A percentile compares a stretch with the other conserved stretches of the same genome.
phyloP scores from a whole-genome alignment of 2,797 vertebrate species.

The Labroides dimidiatus region DNA sequence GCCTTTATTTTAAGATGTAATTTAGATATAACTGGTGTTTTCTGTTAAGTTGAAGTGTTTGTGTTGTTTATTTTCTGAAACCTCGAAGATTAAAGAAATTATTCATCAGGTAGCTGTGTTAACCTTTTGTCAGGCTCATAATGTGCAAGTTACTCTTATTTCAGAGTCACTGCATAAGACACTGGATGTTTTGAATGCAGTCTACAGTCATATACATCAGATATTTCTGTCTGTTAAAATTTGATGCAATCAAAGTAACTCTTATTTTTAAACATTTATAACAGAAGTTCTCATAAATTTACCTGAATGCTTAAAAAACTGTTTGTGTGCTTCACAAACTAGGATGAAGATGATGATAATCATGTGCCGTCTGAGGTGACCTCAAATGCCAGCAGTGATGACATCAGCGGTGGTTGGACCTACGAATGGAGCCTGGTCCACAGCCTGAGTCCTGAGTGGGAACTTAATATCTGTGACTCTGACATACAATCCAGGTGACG shows the following conservation, averaged over 20 bases:
- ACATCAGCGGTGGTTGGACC: constrained; percentile 61
- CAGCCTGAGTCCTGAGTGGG: constrained; percentile 82
- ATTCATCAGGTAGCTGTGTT: constrained; percentile 3
- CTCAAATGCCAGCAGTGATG: constrained; percentile 67
- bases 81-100: background rate
- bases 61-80: constrained; percentile 5
- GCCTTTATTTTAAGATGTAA: background rate
- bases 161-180: background rate
- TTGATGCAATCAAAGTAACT: background rate
- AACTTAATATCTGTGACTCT: constrained; percentile 80
- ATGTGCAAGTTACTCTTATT: background rate
- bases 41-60: background rate
- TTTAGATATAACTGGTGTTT: background rate
- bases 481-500: constrained; percentile 82
- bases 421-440: constrained; percentile 73
- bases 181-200: background rate
- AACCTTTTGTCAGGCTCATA: constrained; percentile 1
- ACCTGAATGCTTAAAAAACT: constrained; percentile 16
- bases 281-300: constrained; percentile 11
- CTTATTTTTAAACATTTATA: background rate
- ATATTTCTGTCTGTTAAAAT: background rate
- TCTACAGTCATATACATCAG: background rate
- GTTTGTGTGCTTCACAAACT: constrained; percentile 65
- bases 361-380: constrained; percentile 74
- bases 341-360: constrained; percentile 79